Evolutionary conservation across 2,797 vertebrate species (phyloP), one percentile per base, ranked within the genome.

Genomic region (Microctenopoma stevenorrisi): DNA sequence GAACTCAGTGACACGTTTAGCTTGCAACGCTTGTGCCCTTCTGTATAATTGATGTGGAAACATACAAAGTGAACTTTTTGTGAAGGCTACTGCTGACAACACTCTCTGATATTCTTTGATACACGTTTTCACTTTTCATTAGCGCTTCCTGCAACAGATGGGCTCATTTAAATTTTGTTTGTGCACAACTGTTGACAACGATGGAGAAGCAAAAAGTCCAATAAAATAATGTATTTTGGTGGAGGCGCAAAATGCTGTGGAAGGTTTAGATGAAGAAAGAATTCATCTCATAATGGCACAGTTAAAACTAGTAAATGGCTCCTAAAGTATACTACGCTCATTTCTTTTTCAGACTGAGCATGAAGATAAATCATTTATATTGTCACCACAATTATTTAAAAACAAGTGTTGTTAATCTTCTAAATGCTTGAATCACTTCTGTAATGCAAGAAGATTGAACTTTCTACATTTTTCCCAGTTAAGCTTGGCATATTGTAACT

Each of bases 1-100:
- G 56, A 73, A 76, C 79, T 62, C 68, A 28, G 68, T 35, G 60
- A 72, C 81, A 79, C 63, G 38, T 71, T 84, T 58, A 73, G 59
- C 53, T 69, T 26, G 44, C 56, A 71, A 62, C 69, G 66, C 74
- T 38, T 43, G n/a, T 62, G 64, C 69, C 57, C 53, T 60, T 72
- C 50, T 71, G 68, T 22, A 11, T 51, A 63, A 67, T 7, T 73
- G 57, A 67, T 68, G 65, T 43, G 33, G 51, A 69, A 72, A 74
- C 51, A 44, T 26, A 50, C 26, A 50, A 49, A 49, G 64, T 69
- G 69, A 84, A 79, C 68, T 76, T 87, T 64, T 42, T 50, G 33
- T n/a, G 35, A 62, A 69, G 44, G 57, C 48, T 47, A 60, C 26
- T 3, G 50, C 61, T 40, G 62, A 78, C 64, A 63, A 11, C 28